phyloP scores from a whole-genome alignment of 2,797 vertebrate genomes.

The Syngnathus rostellatus region DNA sequence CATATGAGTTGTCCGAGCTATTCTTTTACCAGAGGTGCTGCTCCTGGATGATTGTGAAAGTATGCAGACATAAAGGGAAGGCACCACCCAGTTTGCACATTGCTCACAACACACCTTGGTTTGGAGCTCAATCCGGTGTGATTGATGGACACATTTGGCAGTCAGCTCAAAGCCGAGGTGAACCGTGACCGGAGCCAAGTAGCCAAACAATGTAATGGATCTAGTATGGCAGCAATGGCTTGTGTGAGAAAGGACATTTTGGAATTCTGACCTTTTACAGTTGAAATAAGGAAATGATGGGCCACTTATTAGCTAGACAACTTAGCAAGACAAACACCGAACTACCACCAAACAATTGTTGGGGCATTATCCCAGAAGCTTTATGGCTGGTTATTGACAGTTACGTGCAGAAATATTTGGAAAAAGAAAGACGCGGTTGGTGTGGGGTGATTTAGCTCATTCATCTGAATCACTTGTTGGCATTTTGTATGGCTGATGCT shows the following conservation, averaged over 20 bases:
- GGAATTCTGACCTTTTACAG: constrained; percentile 1
- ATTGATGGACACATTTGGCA: constrained; percentile 41
- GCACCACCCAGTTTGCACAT: constrained; percentile 25
- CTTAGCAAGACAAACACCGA: too few relatives aligned
- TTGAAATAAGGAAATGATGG: too few relatives aligned
- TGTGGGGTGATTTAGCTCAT: too few relatives aligned
- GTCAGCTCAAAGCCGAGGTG: constrained; percentile 34
- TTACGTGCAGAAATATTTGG: too few relatives aligned
- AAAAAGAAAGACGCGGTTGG: too few relatives aligned
- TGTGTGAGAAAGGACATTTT: constrained; percentile 48
- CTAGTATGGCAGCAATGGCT: constrained; percentile 36
- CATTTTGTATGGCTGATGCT: not conserved
- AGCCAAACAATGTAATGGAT: constrained; percentile 22
- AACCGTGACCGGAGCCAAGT: constrained; percentile 32
- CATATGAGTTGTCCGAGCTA: not conserved
- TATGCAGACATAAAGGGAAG: constrained; percentile 29
- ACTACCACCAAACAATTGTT: too few relatives aligned
- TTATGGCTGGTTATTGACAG: too few relatives aligned
- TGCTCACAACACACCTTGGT: constrained; percentile 23
- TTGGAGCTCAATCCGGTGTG: constrained; percentile 11
- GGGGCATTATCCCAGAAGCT: too few relatives aligned
- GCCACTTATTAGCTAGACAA: too few relatives aligned
- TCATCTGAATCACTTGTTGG: too few relatives aligned
- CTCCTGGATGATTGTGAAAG: constrained; percentile 16
- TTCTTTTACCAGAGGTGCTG: constrained; percentile 15